These are phyloP conservation scores for Urocynchramus pylzowi DNA, from an alignment of 2,113 vertebrate genomes.

Conservation along the genomic window DNA sequence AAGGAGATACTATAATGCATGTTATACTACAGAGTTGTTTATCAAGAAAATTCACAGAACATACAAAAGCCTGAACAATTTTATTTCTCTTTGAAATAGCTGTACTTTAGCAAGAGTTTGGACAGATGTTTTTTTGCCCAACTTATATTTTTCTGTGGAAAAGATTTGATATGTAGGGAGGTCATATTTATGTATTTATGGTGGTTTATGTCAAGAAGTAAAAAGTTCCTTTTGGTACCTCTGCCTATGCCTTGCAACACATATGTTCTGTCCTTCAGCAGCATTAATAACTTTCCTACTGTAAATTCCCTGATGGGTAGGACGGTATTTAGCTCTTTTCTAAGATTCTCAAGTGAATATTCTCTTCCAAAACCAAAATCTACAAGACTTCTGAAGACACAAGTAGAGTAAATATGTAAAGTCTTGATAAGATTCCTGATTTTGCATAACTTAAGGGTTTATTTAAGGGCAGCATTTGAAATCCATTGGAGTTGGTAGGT, in stretches of 20 bases:
- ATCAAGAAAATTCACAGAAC: neutral
- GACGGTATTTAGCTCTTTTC: neutral
- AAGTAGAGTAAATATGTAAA: neutral
- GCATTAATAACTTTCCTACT: neutral
- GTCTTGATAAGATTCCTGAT: neutral
- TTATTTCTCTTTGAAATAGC: neutral
- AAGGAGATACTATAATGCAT: neutral
- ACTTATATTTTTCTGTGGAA: neutral
- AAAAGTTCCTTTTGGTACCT: neutral
- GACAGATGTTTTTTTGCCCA: neutral
- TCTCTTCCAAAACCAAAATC: neutral
- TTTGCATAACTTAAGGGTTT: neutral
- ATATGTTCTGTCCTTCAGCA: neutral
- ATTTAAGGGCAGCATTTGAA: neutral
- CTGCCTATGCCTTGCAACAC: neutral
- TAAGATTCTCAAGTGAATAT: neutral
- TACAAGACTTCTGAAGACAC: neutral
- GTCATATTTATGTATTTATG: neutral
- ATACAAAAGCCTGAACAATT: neutral
- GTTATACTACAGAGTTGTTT: neutral
- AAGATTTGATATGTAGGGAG: neutral
- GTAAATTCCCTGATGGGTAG: neutral
- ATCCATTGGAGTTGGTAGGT: neutral
- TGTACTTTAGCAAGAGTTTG: neutral
- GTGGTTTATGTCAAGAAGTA: neutral